Evolutionary conservation across 2,888 invertebrate genomes (phyloP), one percentile per base, ranked within the genome.

Genomic region (Diarsia brunnea): DNA sequence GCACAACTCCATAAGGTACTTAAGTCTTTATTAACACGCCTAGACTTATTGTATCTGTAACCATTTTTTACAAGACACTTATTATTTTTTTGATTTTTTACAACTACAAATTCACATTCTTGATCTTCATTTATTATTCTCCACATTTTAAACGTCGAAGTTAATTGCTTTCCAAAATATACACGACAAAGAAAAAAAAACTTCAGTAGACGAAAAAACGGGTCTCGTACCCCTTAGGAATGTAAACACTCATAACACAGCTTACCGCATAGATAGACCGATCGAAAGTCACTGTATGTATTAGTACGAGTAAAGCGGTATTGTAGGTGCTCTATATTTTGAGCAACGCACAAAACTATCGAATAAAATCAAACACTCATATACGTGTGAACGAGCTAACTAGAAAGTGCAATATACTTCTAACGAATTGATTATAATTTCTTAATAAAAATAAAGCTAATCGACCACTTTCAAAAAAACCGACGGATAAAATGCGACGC

Each of bases 1-100:
- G 63, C n/a, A 64, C 63, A 64, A 43, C 43, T 64, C 63, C 63
- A 64, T n/a, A 64, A n/a, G 8, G 43, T 43, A 43, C 63, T 43
- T 43, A 43, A 64, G n/a, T 43, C 21, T 43, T 64, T 64, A n/a
- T 64, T 64, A 16, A 43, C n/a, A 64, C 43, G 63, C 43, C 16
- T 64, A 64, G 63, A 16, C 38, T 63, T 63, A 14, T 63, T 63
- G 38, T 43, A 63, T 43, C 63, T 64, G 63, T 43, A n/a, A 43
- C 43, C 63, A 64, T 43, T n/a, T n/a, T n/a, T 10, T 16, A 43
- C 16, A 12, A 64, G 43, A 24, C n/a, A 64, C 10, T 64, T 43
- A 43, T 64, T 43, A n/a, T 53, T 53, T 10, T 53, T 53, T n/a
- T 51, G 51, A n/a, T 51, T 51, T n/a, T 51, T 51, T n/a, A 51